These are phyloP conservation scores for Heliothis peltigera DNA, from an alignment of 2,888 invertebrate genomes.

Conservation along the genomic window DNA sequence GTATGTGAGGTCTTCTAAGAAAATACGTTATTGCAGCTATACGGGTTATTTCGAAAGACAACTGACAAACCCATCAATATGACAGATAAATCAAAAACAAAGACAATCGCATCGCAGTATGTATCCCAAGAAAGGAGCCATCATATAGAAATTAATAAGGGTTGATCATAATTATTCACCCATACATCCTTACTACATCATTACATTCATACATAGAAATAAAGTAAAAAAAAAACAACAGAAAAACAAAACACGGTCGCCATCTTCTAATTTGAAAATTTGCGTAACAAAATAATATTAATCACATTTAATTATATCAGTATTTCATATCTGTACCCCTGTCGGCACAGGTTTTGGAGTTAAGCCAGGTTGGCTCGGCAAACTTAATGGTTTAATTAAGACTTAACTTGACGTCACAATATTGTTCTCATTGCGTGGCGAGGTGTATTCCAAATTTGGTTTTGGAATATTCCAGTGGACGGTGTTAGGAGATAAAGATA, in stretches of 20 bases:
- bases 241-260: conserved; percentile 2
- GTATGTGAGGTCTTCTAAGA: too few relatives aligned
- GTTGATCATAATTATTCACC: too few relatives aligned
- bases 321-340: conserved; percentile 72
- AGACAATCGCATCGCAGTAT: too few relatives aligned
- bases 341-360: conserved; percentile 77
- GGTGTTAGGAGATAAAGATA: conserved; percentile 32
- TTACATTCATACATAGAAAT: background rate
- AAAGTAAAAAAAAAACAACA: background rate
- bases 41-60: too few relatives aligned
- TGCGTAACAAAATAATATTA: conserved; percentile 45
- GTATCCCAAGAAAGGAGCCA: too few relatives aligned
- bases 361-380: conserved; percentile 76
- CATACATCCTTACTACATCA: too few relatives aligned
- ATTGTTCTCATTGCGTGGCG: conserved; percentile 63
- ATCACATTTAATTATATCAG: conserved; percentile 62
- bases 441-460: conserved; percentile 34
- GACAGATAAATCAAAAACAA: too few relatives aligned
- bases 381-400: conserved; percentile 82
- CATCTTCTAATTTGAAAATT: conserved; percentile 16
- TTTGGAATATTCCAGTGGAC: conserved; percentile 18
- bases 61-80: too few relatives aligned
- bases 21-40: too few relatives aligned
- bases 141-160: too few relatives aligned
- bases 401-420: conserved; percentile 66